Conservation (phyloP, 2,797 vertebrate species). For the Peromyscus aztecus region DNA sequence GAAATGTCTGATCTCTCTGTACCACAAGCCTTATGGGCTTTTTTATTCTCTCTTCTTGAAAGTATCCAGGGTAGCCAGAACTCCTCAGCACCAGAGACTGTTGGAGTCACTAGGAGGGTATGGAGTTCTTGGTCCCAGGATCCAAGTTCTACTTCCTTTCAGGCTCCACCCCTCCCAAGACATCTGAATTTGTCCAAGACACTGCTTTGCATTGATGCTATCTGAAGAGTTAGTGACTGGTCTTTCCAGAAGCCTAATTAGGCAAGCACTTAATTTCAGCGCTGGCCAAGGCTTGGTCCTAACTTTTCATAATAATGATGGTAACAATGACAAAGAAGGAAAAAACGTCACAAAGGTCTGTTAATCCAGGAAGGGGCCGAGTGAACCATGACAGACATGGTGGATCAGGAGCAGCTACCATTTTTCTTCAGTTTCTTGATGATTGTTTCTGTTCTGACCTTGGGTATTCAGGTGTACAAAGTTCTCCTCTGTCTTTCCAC, state of each 20-base stretch:
- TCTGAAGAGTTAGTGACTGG: neutral
- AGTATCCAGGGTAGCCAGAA: neutral
- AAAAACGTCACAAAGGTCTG: neutral
- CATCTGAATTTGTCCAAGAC: neutral
- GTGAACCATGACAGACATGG: neutral
- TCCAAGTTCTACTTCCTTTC: neutral
- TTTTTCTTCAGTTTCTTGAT: neutral
- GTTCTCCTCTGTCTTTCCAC: neutral
- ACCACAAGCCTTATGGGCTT: neutral
- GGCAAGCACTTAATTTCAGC: neutral
- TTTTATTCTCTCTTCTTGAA: neutral
- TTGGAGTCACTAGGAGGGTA: rapidly evolving
- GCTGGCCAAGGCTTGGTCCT: neutral
- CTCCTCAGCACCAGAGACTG: neutral
- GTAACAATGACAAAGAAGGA: neutral
- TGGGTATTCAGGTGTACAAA: neutral
- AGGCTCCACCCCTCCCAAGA: neutral
- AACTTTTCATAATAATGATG: neutral
- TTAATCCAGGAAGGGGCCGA: neutral
- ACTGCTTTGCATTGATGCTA: no score
- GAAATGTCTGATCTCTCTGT: neutral
- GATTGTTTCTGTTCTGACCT: neutral
- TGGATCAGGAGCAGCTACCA: neutral
- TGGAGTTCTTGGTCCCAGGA: neutral
- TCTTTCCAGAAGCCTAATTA: neutral